Base-by-base conservation (phyloP, 23 tunicate genomes). In the Trididemnum clinides region DNA sequence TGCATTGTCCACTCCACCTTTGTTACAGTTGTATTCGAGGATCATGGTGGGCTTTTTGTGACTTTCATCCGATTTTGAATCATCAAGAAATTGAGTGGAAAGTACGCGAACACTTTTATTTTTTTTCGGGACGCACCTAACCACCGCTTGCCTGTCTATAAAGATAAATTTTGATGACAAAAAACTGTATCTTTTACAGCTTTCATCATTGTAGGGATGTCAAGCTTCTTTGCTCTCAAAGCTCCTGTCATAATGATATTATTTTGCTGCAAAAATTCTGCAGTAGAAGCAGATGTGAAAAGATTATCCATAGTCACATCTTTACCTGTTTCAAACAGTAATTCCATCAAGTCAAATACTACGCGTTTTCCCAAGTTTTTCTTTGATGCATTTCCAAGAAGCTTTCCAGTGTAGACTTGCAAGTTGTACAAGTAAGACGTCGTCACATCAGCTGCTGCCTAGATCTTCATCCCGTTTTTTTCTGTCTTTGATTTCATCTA, bases 61-160 rank as follows among this genome's bases (percentile, higher is more conserved):
- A 32, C 21, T 37, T 69, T 69, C 76, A 69, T 69, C 31, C 28
- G 76, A 69, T 37, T 7, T 2, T 69, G 38, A 69, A 31, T 69
- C 76, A 69, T 69, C 76, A 69, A 69, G 76, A 32, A 28, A 69
- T 37, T 69, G 76, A 69, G 76, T 7, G 31, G 76, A 31, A 35
- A 69, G 76, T 28, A 69, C 37, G 31, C 76, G 76, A 28, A 69
- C n/a, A n/a, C n/a, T n/a, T 69, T 21, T 69, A 28, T 29, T 69
- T 69, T 69, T 69, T 62, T 69, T 69, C 18, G 38, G 76, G 37
- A 69, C 76, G 31, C 31, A 31, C 10, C 37, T 69, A 6, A 69
- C 39, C 28, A 69, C 76, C 21, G 37, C 76, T 21, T 28, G 76
- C 31, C 39, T 32, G 37, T 69, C 39, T 5, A 21, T 28, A 31